Evolutionary conservation across 1,140 invertebrate genomes (phyloP), one percentile per base, ranked within the genome.

Genomic region (Caligus rogercresseyi): DNA sequence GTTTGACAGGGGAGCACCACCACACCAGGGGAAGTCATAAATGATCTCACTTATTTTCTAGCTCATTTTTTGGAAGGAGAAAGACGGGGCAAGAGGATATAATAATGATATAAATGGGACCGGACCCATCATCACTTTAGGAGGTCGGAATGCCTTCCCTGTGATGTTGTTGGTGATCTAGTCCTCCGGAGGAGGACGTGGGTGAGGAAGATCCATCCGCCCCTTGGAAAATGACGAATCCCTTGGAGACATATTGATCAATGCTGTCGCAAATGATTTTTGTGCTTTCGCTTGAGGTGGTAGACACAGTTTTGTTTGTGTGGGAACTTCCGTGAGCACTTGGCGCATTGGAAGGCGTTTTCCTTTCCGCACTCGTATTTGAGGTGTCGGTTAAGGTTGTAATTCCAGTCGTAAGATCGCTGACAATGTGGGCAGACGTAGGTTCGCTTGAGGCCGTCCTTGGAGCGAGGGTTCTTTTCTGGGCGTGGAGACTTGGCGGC

Each of bases 281-380:
- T 63, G 53, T 63, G 61, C 20, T 63, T 63, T 14, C 61, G 15
- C 21, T 63, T 63, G 14, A 63, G 20, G 31, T 63, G 61, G 31
- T 63, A 63, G 15, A 63, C 61, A 53, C 61, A 63, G 16, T 63
- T 63, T 25, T 63, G 61, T 26, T 63, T 63, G 53, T 63, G 61
- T 15, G 61, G 61, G 25, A 63, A 63, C 52, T 53, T 63, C n/a
- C 61, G 52, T 1, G 52, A 23, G 25, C 61, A 63, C 43, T 63
- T 63, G 13, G 61, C 18, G 53, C 61, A 63, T 25, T 58, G 51
- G 24, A 63, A 63, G 11, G 61, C 51, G 25, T 63, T 63, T 19
- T 63, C 61, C 24, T 63, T 63, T 19, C 61, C 61, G 53, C 61
- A 63, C 23, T 63, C 61, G 24, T 63, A 63, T 51, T 63, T 63